Evolutionary conservation across 2,113 vertebrate genomes (phyloP).

Genomic region (Terrapene triunguis): DNA sequence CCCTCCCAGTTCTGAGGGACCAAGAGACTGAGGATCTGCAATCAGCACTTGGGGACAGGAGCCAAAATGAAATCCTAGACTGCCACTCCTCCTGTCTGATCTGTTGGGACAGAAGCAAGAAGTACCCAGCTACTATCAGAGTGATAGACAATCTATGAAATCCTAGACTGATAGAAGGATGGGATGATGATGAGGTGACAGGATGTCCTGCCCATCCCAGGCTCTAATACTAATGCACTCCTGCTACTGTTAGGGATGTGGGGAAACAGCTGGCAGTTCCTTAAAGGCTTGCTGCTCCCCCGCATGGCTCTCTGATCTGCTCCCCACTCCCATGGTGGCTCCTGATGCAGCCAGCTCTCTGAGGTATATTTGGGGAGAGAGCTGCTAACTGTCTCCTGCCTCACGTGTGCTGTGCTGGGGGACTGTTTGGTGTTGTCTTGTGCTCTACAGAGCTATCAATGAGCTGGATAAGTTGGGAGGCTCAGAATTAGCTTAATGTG

Average conservation of each 20-base stretch:
- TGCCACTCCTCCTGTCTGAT: no score
- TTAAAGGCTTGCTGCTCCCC: background rate
- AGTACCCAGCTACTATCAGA: no score
- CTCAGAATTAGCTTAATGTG: background rate
- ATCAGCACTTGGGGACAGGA: no score
- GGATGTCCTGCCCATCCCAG: no score
- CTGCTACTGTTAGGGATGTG: no score
- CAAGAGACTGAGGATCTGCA: background rate
- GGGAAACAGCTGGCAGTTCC: background rate
- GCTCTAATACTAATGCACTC: background rate
- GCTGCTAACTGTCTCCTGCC: background rate
- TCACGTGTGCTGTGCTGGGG: background rate
- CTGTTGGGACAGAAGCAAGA: no score
- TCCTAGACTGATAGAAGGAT: no score
- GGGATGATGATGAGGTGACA: no score
- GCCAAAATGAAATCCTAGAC: no score
- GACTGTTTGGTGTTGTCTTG: background rate
- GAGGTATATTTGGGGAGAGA: background rate
- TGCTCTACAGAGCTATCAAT: background rate
- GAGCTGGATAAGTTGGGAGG: no score
- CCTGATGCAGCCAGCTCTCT: background rate
- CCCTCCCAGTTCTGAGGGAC: background rate
- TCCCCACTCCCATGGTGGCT: background rate
- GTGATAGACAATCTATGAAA: no score
- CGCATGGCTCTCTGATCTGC: background rate